Conservation (phyloP, 2,113 vertebrate species). For the Lates calcarifer region DNA sequence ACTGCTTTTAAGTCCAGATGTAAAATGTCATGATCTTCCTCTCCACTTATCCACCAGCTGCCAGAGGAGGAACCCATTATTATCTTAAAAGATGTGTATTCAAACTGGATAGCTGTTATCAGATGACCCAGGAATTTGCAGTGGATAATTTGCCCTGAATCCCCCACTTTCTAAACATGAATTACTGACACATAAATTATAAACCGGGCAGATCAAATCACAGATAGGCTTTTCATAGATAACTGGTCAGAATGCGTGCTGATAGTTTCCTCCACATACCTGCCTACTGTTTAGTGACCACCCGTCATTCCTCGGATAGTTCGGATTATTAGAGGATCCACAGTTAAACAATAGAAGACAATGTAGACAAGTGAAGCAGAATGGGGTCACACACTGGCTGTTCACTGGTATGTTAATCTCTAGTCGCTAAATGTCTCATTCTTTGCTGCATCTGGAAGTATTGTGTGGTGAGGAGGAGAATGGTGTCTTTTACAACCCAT, state of each 20-base stretch:
- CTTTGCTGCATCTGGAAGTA: conserved; percentile 16
- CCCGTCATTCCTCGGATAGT: conserved; percentile 8
- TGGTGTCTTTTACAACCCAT: conserved; percentile 8
- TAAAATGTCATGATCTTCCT: conserved; percentile 9
- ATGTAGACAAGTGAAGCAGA: conserved; percentile 16
- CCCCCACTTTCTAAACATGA: neutral
- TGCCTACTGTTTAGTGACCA: neutral
- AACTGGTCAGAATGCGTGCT: neutral
- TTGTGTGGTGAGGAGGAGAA: conserved; percentile 43
- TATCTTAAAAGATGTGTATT: conserved; percentile 31
- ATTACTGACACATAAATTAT: neutral
- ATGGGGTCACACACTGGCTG: conserved; percentile 16
- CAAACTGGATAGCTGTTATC: conserved; percentile 16
- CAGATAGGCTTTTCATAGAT: neutral
- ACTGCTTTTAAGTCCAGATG: conserved; percentile 25
- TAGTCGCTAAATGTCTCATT: conserved; percentile 40
- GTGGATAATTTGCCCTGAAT: conserved; percentile 24
- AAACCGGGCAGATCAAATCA: conserved; percentile 3
- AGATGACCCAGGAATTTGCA: conserved; percentile 15
- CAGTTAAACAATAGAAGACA: conserved; percentile 38
- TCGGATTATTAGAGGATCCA: neutral
- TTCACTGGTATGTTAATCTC: conserved; percentile 52
- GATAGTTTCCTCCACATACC: conserved; percentile 9
- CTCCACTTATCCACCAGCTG: conserved; percentile 42
- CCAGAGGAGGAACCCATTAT: conserved; percentile 37